These are phyloP conservation scores for Elachura formosa DNA, from an alignment of 2,113 vertebrate species.

Conservation along the genomic window DNA sequence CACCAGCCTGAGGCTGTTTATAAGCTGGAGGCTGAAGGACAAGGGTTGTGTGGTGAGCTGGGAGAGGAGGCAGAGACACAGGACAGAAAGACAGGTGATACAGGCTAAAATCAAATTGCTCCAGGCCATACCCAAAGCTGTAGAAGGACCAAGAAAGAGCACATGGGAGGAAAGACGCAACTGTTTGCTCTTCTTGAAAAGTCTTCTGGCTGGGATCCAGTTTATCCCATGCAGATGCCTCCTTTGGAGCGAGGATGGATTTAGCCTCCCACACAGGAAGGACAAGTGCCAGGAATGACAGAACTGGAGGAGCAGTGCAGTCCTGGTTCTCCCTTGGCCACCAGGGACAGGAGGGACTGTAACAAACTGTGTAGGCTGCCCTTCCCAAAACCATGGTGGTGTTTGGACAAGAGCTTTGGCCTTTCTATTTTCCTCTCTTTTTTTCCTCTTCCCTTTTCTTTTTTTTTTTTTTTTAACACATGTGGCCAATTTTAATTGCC, in stretches of 20 bases:
- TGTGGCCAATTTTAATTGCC: background rate
- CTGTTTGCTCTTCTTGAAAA: background rate
- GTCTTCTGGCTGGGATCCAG: background rate
- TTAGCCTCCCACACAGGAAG: background rate
- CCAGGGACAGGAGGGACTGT: background rate
- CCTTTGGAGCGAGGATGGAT: background rate
- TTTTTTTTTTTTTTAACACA: background rate
- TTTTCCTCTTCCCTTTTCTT: fast-evolving
- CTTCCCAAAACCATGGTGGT: background rate
- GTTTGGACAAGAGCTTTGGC: background rate
- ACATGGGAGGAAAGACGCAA: background rate
- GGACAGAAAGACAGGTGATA: background rate
- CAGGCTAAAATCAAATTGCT: background rate
- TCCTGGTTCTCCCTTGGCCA: background rate
- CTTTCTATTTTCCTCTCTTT: background rate
- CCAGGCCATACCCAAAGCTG: background rate
- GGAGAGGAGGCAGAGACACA: background rate
- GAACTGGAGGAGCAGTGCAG: background rate
- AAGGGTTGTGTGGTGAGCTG: background rate
- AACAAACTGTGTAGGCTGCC: background rate
- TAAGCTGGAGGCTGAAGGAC: background rate
- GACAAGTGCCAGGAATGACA: background rate
- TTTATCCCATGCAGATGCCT: background rate
- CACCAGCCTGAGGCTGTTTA: background rate
- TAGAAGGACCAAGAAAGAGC: background rate